Percentiles rank a stretch among this genome's conserved stretches.
Conservation (phyloP, 2,113 vertebrate species). For the Pycnonotus jocosus region DNA sequence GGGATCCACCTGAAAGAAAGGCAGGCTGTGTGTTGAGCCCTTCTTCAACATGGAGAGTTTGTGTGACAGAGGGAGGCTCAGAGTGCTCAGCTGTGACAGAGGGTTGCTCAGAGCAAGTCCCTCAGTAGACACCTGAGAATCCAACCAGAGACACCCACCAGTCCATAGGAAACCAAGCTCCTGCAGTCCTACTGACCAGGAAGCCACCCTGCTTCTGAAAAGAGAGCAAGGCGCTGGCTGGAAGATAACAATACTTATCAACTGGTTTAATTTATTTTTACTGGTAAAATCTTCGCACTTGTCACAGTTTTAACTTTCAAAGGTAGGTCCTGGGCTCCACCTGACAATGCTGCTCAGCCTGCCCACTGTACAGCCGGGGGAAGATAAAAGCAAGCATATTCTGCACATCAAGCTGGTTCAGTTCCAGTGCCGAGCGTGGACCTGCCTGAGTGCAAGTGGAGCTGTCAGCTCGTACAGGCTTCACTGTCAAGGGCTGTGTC, state of each 20-base stretch:
- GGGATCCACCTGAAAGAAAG: neutral
- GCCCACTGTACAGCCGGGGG: neutral
- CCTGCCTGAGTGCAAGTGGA: slow-evolving; percentile 90
- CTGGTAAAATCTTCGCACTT: neutral
- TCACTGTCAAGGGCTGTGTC: slow-evolving; percentile 88
- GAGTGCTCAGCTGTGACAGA: neutral
- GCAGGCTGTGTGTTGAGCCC: neutral
- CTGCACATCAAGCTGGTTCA: slow-evolving; percentile 77
- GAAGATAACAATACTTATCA: neutral
- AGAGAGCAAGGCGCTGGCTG: neutral
- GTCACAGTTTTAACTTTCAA: neutral
- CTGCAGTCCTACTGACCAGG: neutral
- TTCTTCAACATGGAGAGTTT: neutral
- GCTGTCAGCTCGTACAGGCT: slow-evolving; percentile 89
- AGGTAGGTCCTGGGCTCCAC: slow-evolving; percentile 43
- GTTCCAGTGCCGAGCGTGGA: slow-evolving; percentile 70
- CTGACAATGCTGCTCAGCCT: slow-evolving; percentile 57
- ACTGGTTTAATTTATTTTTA: neutral
- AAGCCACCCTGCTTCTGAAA: neutral
- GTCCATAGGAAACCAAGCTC: neutral
- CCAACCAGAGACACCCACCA: neutral
- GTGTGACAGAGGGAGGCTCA: neutral
- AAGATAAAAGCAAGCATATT: slow-evolving; percentile 70
- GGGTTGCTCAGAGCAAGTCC: neutral
- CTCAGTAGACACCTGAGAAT: neutral